These are phyloP conservation scores for Drosophila equinoxialis DNA, from an alignment of 1,140 invertebrate species.

Conservation along the genomic window DNA sequence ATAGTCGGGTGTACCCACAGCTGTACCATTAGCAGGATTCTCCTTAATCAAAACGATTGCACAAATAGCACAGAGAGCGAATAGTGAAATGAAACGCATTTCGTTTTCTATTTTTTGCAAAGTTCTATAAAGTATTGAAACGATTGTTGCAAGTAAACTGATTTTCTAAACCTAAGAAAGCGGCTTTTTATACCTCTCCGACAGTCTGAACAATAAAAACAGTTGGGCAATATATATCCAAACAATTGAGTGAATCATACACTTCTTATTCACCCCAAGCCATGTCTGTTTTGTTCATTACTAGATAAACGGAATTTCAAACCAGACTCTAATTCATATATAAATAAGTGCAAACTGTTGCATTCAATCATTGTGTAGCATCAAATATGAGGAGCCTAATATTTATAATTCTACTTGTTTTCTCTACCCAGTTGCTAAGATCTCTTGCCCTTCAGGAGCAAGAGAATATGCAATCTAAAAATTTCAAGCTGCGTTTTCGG, in stretches of 20 bases:
- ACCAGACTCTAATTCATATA: not conserved
- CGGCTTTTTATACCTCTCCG: not conserved
- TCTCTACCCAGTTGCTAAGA: not conserved
- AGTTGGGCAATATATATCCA: not conserved
- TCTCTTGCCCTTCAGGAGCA: not conserved
- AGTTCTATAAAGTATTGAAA: not conserved
- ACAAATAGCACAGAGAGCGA: not conserved
- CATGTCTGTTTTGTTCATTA: not conserved
- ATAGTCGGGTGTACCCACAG: not conserved
- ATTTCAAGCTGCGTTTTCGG: not conserved
- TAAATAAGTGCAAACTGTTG: not conserved
- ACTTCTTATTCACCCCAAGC: not conserved
- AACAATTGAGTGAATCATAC: not conserved
- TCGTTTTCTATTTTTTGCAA: not conserved
- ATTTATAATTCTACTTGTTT: not conserved
- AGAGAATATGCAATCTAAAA: no score
- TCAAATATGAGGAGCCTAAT: not conserved
- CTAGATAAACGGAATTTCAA: not conserved
- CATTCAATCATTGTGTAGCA: not conserved
- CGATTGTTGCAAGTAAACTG: not conserved
- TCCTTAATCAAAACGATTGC: not conserved
- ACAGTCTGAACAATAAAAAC: not conserved
- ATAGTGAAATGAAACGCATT: not conserved
- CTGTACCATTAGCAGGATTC: not conserved
- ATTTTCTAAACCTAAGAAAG: not conserved